Percentiles rank a stretch among this genome's conserved stretches.
Conservation (phyloP, 2,113 vertebrate genomes). For the Mirza zaza region DNA sequence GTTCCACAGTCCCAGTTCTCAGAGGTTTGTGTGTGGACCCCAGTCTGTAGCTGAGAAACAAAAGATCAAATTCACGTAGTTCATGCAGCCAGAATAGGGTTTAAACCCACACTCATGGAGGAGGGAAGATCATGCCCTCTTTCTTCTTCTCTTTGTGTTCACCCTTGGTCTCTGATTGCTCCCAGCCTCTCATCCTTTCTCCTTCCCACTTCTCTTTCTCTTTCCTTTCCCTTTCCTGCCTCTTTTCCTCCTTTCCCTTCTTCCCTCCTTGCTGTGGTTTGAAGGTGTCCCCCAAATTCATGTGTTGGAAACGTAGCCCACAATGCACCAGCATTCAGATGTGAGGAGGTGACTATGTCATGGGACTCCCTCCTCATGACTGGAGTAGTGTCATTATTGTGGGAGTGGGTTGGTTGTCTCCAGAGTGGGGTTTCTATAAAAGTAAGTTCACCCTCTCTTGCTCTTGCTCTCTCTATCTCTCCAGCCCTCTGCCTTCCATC, state of each 20-base stretch:
- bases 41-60: neutral
- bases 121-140: accelerated
- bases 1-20: neutral
- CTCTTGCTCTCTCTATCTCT: neutral
- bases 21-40: neutral
- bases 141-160: too few species aligned
- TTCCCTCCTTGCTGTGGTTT: neutral
- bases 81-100: neutral
- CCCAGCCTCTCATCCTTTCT: neutral
- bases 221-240: too few species aligned
- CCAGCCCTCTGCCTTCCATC: neutral
- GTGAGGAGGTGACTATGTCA: neutral
- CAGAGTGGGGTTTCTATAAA: neutral
- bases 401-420: neutral
- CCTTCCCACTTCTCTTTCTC: neutral
- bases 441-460: neutral
- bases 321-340: neutral
- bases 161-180: neutral
- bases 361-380: neutral
- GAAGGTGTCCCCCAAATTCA: neutral
- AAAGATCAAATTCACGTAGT: neutral
- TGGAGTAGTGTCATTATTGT: neutral
- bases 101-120: accelerated
- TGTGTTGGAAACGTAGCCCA: neutral
- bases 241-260: neutral